phyloP scores from a whole-genome alignment of 2,113 vertebrate species.

The Connochaetes taurinus region DNA sequence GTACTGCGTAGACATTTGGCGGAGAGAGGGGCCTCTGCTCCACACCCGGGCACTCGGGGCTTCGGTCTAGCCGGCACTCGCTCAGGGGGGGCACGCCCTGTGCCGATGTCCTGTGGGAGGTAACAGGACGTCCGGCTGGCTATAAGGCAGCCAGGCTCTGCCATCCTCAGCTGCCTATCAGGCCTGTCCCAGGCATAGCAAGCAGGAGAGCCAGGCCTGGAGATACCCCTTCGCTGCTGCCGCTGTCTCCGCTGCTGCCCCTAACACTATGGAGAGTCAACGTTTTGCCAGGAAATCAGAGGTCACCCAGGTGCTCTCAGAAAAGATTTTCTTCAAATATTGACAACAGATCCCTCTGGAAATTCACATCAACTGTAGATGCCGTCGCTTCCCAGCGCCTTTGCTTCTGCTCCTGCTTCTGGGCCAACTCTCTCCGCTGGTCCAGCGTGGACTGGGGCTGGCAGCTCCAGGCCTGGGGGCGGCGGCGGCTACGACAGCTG shows the following conservation, averaged over 20 bases:
- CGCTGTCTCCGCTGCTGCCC: slow-evolving; percentile 56
- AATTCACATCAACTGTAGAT: slow-evolving; percentile 97
- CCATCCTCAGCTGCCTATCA: slow-evolving; percentile 57
- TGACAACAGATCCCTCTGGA: slow-evolving; percentile 97
- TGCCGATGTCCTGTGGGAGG: slow-evolving; percentile 47
- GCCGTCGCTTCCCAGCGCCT: slow-evolving; percentile 93
- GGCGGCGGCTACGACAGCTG: slow-evolving; percentile 56
- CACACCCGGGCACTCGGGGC: slow-evolving; percentile 32
- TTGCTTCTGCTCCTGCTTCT: slow-evolving; percentile 92
- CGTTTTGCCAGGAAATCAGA: slow-evolving; percentile 73
- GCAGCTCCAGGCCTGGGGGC: slow-evolving; percentile 84
- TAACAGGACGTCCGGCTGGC: slow-evolving; percentile 70
- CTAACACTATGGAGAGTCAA: slow-evolving; percentile 76
- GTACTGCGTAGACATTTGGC: slow-evolving; percentile 73
- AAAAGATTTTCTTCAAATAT: slow-evolving; percentile 98
- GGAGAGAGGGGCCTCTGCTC: slow-evolving; percentile 59
- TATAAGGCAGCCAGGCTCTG: slow-evolving; percentile 89
- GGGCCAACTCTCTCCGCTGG: slow-evolving; percentile 91
- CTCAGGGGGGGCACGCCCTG: slow-evolving; percentile 38
- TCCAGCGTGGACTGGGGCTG: slow-evolving; percentile 88
- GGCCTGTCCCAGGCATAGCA: slow-evolving; percentile 68
- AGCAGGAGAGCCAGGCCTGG: slow-evolving; percentile 66
- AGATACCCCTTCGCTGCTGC: slow-evolving; percentile 43
- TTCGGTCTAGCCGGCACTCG: slow-evolving; percentile 53
- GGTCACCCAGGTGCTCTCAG: slow-evolving; percentile 82